Conservation (phyloP, 2,888 invertebrate species). For the Monoplex corrugatus region DNA sequence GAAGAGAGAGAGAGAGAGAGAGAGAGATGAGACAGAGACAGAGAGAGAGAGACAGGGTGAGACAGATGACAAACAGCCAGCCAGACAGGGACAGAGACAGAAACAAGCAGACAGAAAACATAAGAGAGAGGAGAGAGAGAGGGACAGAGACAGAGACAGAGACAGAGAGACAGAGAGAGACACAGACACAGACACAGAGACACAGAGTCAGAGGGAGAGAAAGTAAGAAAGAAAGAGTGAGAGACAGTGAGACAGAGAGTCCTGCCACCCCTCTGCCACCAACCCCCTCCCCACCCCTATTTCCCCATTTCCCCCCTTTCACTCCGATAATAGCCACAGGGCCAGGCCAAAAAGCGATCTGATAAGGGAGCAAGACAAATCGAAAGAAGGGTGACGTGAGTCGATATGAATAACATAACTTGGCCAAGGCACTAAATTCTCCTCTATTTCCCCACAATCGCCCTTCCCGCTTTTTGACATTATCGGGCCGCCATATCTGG, state of each 20-base stretch:
- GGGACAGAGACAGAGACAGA: background rate
- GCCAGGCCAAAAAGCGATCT: background rate
- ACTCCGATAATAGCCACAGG: too few relatives aligned
- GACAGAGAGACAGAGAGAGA: background rate
- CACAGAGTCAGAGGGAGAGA: background rate
- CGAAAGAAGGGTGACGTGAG: background rate
- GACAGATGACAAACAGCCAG: background rate
- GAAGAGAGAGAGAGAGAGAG: too few relatives aligned
- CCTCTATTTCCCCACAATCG: background rate
- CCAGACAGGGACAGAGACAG: background rate
- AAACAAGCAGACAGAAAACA: background rate
- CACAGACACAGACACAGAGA: background rate
- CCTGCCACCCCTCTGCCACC: too few relatives aligned
- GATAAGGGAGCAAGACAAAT: constrained; percentile 28
- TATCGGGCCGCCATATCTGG: constrained; percentile 37
- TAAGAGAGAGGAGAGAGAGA: too few relatives aligned
- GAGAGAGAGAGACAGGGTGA: too few relatives aligned
- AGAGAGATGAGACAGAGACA: too few relatives aligned
- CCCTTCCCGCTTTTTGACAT: background rate
- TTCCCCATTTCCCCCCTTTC: too few relatives aligned
- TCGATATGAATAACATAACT: constrained; percentile 52
- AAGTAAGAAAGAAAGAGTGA: too few relatives aligned
- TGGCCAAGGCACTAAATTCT: constrained; percentile 37
- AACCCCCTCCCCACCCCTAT: too few relatives aligned
- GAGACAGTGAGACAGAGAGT: too few relatives aligned